These are phyloP conservation scores for Notothenia rossii DNA, from an alignment of 2,113 vertebrate species.

Conservation along the genomic window DNA sequence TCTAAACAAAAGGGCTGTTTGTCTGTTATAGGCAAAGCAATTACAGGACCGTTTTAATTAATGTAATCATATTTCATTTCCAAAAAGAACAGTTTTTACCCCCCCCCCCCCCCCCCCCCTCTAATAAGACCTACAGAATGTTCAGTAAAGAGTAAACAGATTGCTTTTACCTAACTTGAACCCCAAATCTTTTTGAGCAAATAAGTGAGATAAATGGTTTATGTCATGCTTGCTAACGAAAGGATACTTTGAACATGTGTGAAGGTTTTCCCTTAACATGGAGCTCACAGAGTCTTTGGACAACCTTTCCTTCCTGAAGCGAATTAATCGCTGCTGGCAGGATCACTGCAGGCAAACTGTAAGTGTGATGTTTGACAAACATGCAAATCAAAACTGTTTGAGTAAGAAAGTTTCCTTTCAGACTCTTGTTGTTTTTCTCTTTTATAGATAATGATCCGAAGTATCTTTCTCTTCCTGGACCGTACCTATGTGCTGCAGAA, in stretches of 20 bases:
- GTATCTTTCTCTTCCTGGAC: constrained; percentile 99
- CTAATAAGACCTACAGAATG: not conserved
- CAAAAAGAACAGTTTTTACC: not conserved
- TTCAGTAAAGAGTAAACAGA: not conserved
- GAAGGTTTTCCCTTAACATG: constrained; percentile 85
- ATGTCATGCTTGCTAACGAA: not conserved
- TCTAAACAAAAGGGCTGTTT: not conserved
- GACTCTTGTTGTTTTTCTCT: not conserved
- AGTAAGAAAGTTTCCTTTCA: not conserved
- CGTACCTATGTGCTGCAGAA: constrained; percentile 99
- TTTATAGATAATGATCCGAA: constrained; percentile 97
- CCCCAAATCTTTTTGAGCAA: not conserved
- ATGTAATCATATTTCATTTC: not conserved
- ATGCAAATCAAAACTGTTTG: not conserved
- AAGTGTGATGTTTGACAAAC: constrained; percentile 33
- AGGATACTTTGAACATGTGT: not conserved
- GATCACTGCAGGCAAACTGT: constrained; percentile 99
- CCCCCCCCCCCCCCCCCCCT: no score
- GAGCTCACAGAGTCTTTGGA: constrained; percentile 93
- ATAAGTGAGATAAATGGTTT: not conserved
- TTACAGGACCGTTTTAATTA: not conserved
- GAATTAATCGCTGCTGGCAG: constrained; percentile 99
- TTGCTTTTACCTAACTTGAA: not conserved
- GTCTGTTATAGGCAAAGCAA: no score
- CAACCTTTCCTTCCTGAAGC: constrained; percentile 98